Conservation (phyloP, 1,140 invertebrate species). For the Platyscapa corneri region DNA sequence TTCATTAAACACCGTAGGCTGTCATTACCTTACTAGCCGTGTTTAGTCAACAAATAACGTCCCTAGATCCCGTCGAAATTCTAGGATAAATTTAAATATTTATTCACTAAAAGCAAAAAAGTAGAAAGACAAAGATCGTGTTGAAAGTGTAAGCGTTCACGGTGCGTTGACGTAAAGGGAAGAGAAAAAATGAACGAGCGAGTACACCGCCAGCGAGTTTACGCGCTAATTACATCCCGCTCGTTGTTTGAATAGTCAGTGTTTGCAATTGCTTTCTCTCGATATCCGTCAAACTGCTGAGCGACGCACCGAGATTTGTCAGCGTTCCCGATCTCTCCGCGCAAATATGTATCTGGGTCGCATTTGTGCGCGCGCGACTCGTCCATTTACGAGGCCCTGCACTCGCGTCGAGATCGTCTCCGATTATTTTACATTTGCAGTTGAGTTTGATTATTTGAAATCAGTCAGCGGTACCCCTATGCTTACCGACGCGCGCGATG, state of each 20-base stretch:
- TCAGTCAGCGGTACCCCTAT: not conserved
- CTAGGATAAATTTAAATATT: not conserved
- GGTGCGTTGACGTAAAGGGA: not conserved
- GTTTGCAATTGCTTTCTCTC: conserved; percentile 60
- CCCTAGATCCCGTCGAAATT: not conserved
- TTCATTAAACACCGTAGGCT: too few relatives aligned
- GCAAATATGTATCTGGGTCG: conserved; percentile 46
- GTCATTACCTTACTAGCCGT: too few relatives aligned
- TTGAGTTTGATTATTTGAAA: not conserved
- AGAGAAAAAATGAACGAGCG: not conserved
- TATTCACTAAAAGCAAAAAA: not conserved
- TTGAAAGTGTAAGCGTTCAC: not conserved
- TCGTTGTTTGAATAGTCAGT: conserved; percentile 42
- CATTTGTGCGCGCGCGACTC: conserved; percentile 20
- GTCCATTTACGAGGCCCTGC: conserved; percentile 1
- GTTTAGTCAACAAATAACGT: not conserved
- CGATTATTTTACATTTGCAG: not conserved
- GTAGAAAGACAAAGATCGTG: not conserved
- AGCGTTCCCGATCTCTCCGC: conserved; percentile 32
- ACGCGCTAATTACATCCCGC: conserved; percentile 54
- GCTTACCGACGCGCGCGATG: not conserved
- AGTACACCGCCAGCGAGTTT: conserved; percentile 34
- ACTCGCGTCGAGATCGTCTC: not conserved
- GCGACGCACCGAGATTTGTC: conserved; percentile 14
- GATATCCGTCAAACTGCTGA: conserved; percentile 56